Evolutionary conservation across 2,113 vertebrate genomes (phyloP), one percentile per base, ranked within the genome.

Genomic region (Nerophis ophidion): DNA sequence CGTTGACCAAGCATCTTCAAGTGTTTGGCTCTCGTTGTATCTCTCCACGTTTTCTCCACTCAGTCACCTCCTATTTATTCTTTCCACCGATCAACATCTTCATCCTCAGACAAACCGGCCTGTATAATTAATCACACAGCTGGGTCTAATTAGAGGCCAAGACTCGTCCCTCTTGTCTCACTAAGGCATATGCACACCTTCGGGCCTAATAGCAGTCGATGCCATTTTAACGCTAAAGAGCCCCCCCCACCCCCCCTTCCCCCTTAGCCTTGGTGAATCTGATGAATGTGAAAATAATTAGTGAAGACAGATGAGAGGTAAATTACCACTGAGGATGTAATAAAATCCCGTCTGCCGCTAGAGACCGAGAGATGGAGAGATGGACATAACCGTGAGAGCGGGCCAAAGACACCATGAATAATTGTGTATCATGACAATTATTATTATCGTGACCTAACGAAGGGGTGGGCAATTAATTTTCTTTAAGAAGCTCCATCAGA

Each of bases 91-190:
- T 78, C 76, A 80, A 70, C 79, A 73, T 59, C 75, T 65, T 78
- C 75, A 72, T 76, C 64, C 57, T 74, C 62, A 61, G 69, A 62
- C 69, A 93, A 94, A 95, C 93, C 92, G 91, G 93, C 97, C 95
- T 98, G 95, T 94, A 98, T 99, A 98, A 99, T 99, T 98, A 98
- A 98, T 98, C 94, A 97, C 95, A 94, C 95, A 96, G 95, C 94
- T 97, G 97, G 94, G 93, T 97, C 93, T 98, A 98, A 99, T 99
- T 98, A 97, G 94, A 92, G 93, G 93, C 97, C 94, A 96, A 98
- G 97, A 93, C 91, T 92, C 93, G 94, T 95, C 93, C 93, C 93
- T 94, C 91, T 94, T 92, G 93, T 92, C 92, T 90, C 92, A 35
- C 93, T 90, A 92, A 91, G 44, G 38, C 58, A 38, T 65, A 49